Evolutionary conservation across 1,140 invertebrate genomes (phyloP), one percentile per base, ranked within the genome.

Genomic region (Pachypeltis micranthus): DNA sequence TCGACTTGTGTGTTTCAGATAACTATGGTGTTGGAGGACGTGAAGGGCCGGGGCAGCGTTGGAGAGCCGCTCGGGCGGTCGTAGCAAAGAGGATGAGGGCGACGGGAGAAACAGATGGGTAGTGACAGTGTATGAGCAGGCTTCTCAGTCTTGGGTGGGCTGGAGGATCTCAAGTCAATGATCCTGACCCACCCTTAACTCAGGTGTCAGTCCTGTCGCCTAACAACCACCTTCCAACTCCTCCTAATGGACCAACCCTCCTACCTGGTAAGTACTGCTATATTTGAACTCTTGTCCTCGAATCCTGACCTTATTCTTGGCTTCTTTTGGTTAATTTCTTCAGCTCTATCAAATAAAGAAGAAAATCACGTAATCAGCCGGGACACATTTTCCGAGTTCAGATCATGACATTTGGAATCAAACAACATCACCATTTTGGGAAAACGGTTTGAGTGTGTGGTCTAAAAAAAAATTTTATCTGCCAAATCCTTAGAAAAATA

Each of bases 41-140:
- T 51, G 47, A 51, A 51, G 47, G 47, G 47, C 47, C 47, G 47
- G 47, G 47, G 47, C 7, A 51, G 47, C 7, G 47, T 21, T 21
- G 47, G 47, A 51, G 47, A 4, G 47, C 47, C 47, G 47, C 47
- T 51, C 10, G 21, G 47, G 47, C 47, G 21, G 47, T 14, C 47
- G 47, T 51, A 51, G 47, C 47, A 21, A 4, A 7, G 23, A 3
- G 47, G 47, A 51, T 51, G 47, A 51, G 47, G 47, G 47, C 47
- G 47, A 51, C 47, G 47, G 47, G 47, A 51, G 47, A 7, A 21
- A 51, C 47, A 21, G 47, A 51, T 51, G 47, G 47, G 47, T 51
- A 51, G 60, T 69, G 29, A 28, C n/a, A 28, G 57, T 59, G 57
- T 59, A 59, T 59, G 57, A 59, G 57, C 57, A 59, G 29, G 57